These are phyloP conservation scores for Dendrocincla tyrannina DNA, from an alignment of 2,797 vertebrate species.

Conservation along the genomic window DNA sequence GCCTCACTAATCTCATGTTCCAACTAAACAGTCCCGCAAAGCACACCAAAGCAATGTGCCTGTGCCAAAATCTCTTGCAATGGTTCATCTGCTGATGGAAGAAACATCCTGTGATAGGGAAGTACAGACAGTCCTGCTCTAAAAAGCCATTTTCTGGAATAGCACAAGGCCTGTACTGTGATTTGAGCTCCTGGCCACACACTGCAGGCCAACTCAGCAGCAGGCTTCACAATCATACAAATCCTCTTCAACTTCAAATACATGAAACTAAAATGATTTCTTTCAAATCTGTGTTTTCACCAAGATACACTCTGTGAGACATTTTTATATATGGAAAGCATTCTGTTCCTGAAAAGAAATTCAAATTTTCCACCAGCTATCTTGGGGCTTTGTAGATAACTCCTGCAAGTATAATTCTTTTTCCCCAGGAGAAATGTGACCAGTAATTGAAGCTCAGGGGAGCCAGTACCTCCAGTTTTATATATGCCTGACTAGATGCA, in stretches of 20 bases:
- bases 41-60: fast-evolving
- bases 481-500: neutral
- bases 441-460: neutral
- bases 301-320: neutral
- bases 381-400: neutral
- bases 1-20: neutral
- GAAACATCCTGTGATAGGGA: neutral
- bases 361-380: neutral
- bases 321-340: neutral
- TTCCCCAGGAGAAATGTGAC: neutral
- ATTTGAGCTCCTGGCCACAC: fast-evolving
- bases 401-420: neutral
- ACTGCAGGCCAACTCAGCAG: neutral
- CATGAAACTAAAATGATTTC: neutral
- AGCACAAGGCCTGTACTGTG: neutral
- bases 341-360: neutral
- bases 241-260: neutral
- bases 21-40: no score
- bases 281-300: neutral
- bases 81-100: neutral
- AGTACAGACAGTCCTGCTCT: neutral
- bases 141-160: neutral
- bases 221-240: neutral
- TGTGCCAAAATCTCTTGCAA: neutral
- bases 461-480: neutral